These are phyloP conservation scores for Elephantulus edwardii DNA, from an alignment of 2,113 vertebrate genomes.

Conservation along the genomic window DNA sequence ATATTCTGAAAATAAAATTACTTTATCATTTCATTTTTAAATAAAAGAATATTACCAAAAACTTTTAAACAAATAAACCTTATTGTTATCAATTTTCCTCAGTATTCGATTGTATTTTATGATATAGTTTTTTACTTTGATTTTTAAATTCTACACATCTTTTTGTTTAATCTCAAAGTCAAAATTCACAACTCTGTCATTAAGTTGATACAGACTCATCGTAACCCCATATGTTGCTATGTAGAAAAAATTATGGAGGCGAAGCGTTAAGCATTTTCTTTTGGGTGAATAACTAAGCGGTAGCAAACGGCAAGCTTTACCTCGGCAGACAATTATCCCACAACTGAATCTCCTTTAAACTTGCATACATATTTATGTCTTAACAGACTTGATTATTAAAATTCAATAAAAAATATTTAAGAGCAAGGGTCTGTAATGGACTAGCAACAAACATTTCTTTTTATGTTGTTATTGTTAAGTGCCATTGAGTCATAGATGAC, in stretches of 20 bases:
- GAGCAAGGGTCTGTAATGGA: slow-evolving; percentile 12
- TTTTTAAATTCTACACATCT: background rate
- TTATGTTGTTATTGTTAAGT: too few species aligned
- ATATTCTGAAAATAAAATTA: background rate
- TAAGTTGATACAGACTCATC: background rate
- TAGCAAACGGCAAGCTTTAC: background rate
- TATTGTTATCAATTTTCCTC: background rate
- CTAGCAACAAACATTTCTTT: slow-evolving; percentile 58
- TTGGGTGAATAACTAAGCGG: background rate
- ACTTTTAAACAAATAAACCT: background rate
- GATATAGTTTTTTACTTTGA: background rate
- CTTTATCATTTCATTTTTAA: background rate
- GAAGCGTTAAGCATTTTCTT: background rate
- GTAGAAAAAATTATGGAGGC: background rate
- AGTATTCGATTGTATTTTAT: background rate
- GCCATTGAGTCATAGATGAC: too few species aligned
- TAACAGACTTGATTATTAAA: slow-evolving; percentile 58
- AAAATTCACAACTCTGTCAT: background rate
- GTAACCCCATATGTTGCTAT: background rate
- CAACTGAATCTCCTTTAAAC: background rate
- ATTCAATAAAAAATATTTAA: background rate
- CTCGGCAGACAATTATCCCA: background rate
- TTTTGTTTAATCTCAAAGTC: background rate
- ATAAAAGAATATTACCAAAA: background rate
- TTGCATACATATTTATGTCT: background rate